Evolutionary conservation across 1,140 invertebrate species (phyloP), one percentile per base, ranked within the genome.

Genomic region (Microplitis demolitor): DNA sequence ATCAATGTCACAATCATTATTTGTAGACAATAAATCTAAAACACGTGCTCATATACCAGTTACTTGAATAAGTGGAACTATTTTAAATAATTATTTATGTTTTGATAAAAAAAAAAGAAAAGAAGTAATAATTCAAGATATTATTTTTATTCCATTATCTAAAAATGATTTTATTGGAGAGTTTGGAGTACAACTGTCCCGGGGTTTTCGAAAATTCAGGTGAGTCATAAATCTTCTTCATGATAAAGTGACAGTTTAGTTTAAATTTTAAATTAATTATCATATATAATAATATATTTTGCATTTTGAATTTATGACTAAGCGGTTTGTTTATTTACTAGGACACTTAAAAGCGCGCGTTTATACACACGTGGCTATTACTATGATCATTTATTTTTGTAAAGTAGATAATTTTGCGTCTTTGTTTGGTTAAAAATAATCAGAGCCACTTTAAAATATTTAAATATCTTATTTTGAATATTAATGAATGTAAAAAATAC

Each of bases 111-210:
- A 1, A 24, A 58, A 1, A 58, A 58, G 2, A 58, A 58, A 3
- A 24, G 16, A 16, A 9, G 24, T 24, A 24, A 16, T 58, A 58
- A 58, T 24, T 31, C 9, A 9, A 24, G 16, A 58, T 31, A 24
- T 24, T 58, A 9, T 2, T 58, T 11, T 54, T 54, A 3, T 54
- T 13, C 0, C 11, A n/a, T n/a, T 54, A 24, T 24, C 24, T 24
- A 58, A 58, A 58, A 58, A 58, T 58, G 56, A 58, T 58, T 58
- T 24, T 58, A 58, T 58, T 58, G 56, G 16, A 58, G 14, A 58
- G 24, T 58, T 31, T 16, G 56, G 56, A 58, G 24, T 8, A 58
- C 56, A n/a, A 54, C 4, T 16, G 14, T 58, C 24, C 56, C 0
- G 2, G 56, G 56, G 31, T 58, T 58, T 58, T 58, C 5, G 24